These are phyloP conservation scores for Nebria ingens DNA, from an alignment of 1,140 invertebrate species.

Conservation along the genomic window DNA sequence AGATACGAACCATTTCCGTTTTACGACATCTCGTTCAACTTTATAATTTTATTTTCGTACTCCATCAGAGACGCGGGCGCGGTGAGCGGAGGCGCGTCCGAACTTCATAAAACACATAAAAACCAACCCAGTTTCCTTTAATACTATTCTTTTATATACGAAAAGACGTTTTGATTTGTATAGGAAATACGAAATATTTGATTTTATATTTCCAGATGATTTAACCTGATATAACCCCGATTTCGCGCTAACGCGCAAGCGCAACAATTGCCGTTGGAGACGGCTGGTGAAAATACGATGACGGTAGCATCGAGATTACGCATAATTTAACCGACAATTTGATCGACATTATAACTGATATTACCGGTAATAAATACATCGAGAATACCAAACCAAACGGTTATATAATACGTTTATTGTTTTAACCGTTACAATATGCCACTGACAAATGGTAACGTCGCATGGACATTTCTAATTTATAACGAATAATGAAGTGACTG, in stretches of 20 bases:
- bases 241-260: no score
- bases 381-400: background rate
- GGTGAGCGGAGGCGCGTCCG: no score
- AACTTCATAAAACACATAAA: background rate
- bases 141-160: background rate
- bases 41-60: background rate
- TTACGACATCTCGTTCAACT: background rate
- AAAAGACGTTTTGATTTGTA: constrained; percentile 14
- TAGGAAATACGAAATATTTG: constrained; percentile 6
- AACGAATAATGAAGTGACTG: background rate
- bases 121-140: no score
- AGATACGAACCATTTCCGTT: background rate
- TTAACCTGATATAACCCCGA: background rate
- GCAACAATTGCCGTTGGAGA: no score
- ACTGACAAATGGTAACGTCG: background rate
- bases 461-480: background rate
- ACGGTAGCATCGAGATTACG: background rate
- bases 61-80: no score
- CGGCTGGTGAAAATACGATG: background rate
- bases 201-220: background rate
- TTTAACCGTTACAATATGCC: background rate
- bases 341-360: background rate
- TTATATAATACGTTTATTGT: background rate
- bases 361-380: background rate
- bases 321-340: constrained; percentile 11